Conservation (phyloP, 1,140 invertebrate species). For the Rhopalosiphum maidis region DNA sequence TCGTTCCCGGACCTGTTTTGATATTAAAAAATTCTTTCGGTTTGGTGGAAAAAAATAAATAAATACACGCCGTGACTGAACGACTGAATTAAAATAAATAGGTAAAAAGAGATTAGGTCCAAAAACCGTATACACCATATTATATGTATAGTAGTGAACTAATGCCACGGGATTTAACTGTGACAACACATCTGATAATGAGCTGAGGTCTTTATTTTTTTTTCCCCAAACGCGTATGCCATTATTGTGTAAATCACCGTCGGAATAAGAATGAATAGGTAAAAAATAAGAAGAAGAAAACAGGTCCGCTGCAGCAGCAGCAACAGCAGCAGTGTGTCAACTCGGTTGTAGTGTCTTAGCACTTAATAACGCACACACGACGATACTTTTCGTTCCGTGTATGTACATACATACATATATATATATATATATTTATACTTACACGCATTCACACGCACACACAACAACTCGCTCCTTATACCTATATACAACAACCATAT, state of each 20-base stretch:
- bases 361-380: conserved; percentile 48
- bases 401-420: neutral
- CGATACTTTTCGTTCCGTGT: neutral
- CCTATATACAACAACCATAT: neutral
- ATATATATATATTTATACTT: neutral
- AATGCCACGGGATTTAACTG: conserved; percentile 39
- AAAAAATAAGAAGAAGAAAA: conserved; percentile 24
- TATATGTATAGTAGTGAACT: neutral
- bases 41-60: neutral
- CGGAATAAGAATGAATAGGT: neutral
- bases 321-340: conserved; percentile 30
- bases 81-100: conserved; percentile 47
- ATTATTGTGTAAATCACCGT: conserved; percentile 50
- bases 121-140: neutral
- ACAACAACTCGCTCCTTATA: neutral
- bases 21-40: conserved; percentile 45
- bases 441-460: neutral
- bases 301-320: neutral
- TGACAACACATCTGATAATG: conserved; percentile 53
- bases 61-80: conserved; percentile 31
- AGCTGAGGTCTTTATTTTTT: neutral
- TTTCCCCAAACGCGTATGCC: neutral
- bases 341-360: conserved; percentile 48
- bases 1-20: conserved; percentile 37
- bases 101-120: conserved; percentile 48